These are phyloP conservation scores for Tenodera sinensis DNA, from an alignment of 2,888 invertebrate genomes.

Conservation along the genomic window DNA sequence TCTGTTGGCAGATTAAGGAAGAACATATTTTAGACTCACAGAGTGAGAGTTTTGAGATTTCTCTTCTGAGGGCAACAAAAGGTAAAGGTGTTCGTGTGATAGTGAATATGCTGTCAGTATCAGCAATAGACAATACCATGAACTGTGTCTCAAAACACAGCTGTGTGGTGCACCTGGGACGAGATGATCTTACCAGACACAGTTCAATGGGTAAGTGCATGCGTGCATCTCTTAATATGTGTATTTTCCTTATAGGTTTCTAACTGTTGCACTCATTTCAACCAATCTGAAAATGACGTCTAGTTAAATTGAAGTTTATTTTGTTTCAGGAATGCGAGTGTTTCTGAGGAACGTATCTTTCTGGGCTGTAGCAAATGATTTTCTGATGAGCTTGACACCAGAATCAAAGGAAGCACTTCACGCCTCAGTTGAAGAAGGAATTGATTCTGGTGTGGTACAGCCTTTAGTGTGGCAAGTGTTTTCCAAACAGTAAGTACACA, in stretches of 20 bases:
- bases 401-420: constrained; percentile 50
- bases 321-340: constrained; percentile 51
- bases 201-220: constrained; percentile 29
- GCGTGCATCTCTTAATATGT: too few relatives aligned
- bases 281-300: too few relatives aligned
- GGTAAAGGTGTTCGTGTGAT: constrained; percentile 56
- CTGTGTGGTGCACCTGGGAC: background rate
- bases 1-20: background rate
- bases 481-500: constrained; percentile 44
- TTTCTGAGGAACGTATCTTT: constrained; percentile 57
- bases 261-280: too few relatives aligned
- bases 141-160: constrained; percentile 46
- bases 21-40: background rate
- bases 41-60: constrained; percentile 47
- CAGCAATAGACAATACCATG: constrained; percentile 55
- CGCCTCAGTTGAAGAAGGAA: constrained; percentile 49
- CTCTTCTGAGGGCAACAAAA: constrained; percentile 48
- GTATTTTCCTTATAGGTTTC: too few relatives aligned
- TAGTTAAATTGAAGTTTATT: background rate
- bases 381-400: constrained; percentile 49
- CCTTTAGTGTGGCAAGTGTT: constrained; percentile 52
- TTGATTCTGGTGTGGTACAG: constrained; percentile 51
- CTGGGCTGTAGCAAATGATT: constrained; percentile 57
- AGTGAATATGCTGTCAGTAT: constrained; percentile 56
- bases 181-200: background rate